Evolutionary conservation across 2,797 vertebrate genomes (phyloP).

Genomic region (Phrynocephalus vlangalii): DNA sequence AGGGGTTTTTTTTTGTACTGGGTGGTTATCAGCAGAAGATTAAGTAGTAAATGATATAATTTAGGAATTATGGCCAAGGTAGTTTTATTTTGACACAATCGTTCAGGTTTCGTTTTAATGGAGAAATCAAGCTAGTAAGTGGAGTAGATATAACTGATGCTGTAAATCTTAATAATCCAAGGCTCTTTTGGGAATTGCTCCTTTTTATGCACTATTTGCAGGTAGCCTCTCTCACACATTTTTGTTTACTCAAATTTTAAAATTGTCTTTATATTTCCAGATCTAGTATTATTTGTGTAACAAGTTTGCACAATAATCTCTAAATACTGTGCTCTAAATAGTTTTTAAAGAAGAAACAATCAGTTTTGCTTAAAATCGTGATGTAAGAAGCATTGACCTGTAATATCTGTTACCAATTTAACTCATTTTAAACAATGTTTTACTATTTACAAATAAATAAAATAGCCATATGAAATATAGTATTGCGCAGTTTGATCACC

Average conservation of each 20-base stretch:
- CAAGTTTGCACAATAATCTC: neutral
- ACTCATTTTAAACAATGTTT: neutral
- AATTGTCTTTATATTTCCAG: neutral
- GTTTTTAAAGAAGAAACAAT: rapidly evolving
- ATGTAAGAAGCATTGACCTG: neutral
- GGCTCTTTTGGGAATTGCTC: too few relatives aligned
- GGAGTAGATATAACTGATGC: neutral
- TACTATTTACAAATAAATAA: neutral
- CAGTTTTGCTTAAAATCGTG: slow-evolving; percentile 2
- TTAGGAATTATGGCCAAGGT: neutral
- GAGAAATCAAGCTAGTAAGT: neutral
- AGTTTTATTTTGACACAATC: neutral
- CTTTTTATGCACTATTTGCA: too few relatives aligned
- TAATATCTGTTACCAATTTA: slow-evolving; percentile 2
- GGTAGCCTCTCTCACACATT: too few relatives aligned
- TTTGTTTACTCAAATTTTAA: too few relatives aligned
- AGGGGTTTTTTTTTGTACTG: neutral
- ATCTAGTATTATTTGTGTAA: neutral
- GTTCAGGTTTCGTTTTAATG: neutral
- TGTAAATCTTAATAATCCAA: neutral
- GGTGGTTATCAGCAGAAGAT: neutral
- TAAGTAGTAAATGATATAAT: neutral
- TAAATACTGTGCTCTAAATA: slow-evolving; percentile 38
- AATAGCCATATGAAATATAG: slow-evolving; percentile 5
- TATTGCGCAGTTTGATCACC: slow-evolving; percentile 54